These are phyloP conservation scores for Pseudomyrmex cubaensis DNA, from an alignment of 1,140 invertebrate genomes.

Conservation along the genomic window DNA sequence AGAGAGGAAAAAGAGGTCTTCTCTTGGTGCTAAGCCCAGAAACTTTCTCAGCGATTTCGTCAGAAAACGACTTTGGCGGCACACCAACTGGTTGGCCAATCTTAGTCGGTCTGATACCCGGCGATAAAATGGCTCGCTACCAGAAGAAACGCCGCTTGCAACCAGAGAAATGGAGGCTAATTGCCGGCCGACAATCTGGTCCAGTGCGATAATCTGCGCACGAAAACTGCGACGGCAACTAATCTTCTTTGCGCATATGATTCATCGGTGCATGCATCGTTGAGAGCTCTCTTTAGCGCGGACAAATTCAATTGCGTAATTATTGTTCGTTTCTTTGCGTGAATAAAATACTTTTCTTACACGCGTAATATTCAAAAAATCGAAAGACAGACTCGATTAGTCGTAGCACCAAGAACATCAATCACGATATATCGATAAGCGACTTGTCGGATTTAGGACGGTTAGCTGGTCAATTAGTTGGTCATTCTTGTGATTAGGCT, in stretches of 20 bases:
- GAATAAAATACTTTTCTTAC: neutral
- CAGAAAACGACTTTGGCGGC: slow-evolving; percentile 56
- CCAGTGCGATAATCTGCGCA: slow-evolving; percentile 26
- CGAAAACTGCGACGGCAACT: slow-evolving; percentile 26
- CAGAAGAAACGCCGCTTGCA: slow-evolving; percentile 35
- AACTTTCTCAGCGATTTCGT: slow-evolving; percentile 67
- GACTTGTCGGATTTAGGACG: slow-evolving; percentile 18
- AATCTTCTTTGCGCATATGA: slow-evolving; percentile 30
- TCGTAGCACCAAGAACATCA: slow-evolving; percentile 63
- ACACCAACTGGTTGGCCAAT: slow-evolving; percentile 61
- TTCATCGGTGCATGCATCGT: slow-evolving; percentile 3
- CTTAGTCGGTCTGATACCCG: slow-evolving; percentile 49
- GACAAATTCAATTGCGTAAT: neutral
- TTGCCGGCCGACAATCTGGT: slow-evolving; percentile 55
- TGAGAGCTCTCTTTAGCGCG: neutral
- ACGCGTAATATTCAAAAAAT: neutral
- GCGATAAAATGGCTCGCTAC: slow-evolving; percentile 58
- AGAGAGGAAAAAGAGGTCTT: neutral
- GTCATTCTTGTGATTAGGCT: slow-evolving; percentile 88
- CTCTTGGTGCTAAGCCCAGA: slow-evolving; percentile 60
- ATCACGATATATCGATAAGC: slow-evolving; percentile 34
- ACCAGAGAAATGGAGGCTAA: slow-evolving; percentile 45
- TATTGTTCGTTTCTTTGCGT: neutral
- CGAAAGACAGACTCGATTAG: neutral
- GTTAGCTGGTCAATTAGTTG: slow-evolving; percentile 76